Percentiles rank a stretch among this genome's conserved stretches.
Evolutionary conservation across 2,113 vertebrate genomes (phyloP).

Genomic region (Chelonoidis abingdonii): DNA sequence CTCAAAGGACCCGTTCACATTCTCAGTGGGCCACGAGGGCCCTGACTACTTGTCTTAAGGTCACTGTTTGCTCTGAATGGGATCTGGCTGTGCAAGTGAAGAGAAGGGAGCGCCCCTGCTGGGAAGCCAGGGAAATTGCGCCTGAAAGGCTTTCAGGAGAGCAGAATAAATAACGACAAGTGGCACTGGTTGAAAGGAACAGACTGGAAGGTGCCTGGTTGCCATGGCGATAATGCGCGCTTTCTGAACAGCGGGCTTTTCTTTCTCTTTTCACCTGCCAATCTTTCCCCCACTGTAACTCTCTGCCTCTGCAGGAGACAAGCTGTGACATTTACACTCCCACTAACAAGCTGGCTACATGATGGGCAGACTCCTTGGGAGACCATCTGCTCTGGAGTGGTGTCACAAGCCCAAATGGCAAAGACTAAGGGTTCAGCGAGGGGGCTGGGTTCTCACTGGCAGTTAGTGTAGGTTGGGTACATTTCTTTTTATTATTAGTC

Average conservation of each 20-base stretch:
- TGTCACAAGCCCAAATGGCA: constrained; percentile 53
- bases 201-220: constrained; percentile 57
- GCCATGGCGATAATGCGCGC: constrained; percentile 71
- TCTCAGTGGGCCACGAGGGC: not conserved
- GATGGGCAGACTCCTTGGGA: constrained; percentile 65
- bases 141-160: not conserved
- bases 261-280: constrained; percentile 76
- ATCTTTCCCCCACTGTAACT: constrained; percentile 64
- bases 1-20: not conserved
- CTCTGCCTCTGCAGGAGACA: constrained; percentile 60
- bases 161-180: not conserved
- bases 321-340: constrained; percentile 79
- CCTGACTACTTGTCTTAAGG: fast-evolving
- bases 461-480: not conserved
- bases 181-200: constrained; percentile 48
- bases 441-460: not conserved
- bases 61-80: fast-evolving
- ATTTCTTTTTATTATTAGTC: not conserved
- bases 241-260: constrained; percentile 58
- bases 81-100: not conserved
- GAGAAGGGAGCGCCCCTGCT: not conserved
- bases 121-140: not conserved
- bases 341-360: constrained; percentile 77
- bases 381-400: constrained; percentile 50
- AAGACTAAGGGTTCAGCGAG: not conserved